Base-by-base conservation (phyloP, 2,113 vertebrate species). In the Bagarius yarrelli region DNA sequence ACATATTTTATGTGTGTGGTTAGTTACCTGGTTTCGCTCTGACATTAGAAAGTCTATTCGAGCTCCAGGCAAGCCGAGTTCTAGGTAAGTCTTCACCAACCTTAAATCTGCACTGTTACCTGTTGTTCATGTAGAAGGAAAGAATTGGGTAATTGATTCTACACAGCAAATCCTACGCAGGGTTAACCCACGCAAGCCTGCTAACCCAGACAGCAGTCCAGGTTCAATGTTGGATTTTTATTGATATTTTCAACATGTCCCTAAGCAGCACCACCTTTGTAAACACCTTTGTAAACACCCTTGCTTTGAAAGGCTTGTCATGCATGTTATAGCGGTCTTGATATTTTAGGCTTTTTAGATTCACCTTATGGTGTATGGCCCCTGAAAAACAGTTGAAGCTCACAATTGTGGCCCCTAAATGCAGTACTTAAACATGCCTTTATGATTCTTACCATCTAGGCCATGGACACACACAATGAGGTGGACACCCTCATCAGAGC, bases 21-120 rank as follows among this genome's bases (percentile, higher is more conserved):
- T 56, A 50, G 14, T 76, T 83, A 98, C 98, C 96, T 99, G 98
- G 91, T 99, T 99, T 85, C 97, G 95, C 86, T 99, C 98, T 18
- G 98, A 99, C 98, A 99, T 99, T 23, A 99, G 93, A 89, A 99
- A 99, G 87, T 99, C 97, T 88, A 96, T 95, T 79, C 94, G 94
- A 90, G 95, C 94, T 76, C 97, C 96, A 86, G 98, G 97, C 16
- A 99, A 90, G 85, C 98, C 98, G 75, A 99, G 96, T 87, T 99
- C 97, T 88, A 99, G 93, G 27, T 99, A 99, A 34, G 97, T 99
- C 91, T 98, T 98, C 86, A 99, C 98, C 84, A 99, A 90, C 86
- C 97, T 95, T 36, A 99, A 92, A 89, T 99, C 98, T 79, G 98
- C 98, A 81, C 97, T 99, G 91, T 99, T 99, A 81, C 97, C 97